Conservation (phyloP, 2,888 invertebrate species). For the Leptinotarsa tumamoca region DNA sequence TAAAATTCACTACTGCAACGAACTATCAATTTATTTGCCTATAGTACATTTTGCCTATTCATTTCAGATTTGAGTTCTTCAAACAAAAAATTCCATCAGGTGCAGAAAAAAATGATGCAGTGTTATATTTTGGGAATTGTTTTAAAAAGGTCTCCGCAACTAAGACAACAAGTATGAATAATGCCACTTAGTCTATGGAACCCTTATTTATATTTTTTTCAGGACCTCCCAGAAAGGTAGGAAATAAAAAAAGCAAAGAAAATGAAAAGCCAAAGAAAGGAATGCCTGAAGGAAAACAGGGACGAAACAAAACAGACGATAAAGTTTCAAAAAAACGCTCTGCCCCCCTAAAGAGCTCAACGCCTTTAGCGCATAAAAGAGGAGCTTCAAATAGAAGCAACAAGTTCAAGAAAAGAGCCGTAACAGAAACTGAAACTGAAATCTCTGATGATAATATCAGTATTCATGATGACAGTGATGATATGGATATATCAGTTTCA, state of each 20-base stretch:
- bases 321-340: neutral
- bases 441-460: conserved; percentile 29
- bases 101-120: conserved; percentile 34
- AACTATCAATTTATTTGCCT: neutral
- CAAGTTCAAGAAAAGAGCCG: neutral
- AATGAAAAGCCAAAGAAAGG: neutral
- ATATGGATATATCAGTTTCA: conserved; percentile 27
- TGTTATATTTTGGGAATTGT: conserved; percentile 29
- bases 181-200: neutral
- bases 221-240: neutral
- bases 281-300: neutral
- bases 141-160: conserved; percentile 20
- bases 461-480: conserved; percentile 39
- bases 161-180: conserved; percentile 3
- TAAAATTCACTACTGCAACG: neutral
- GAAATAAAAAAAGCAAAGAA: neutral
- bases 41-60: neutral
- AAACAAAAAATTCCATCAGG: conserved; percentile 27
- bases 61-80: conserved; percentile 30
- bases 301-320: neutral
- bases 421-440: conserved; percentile 25
- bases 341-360: neutral
- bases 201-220: neutral
- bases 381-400: neutral
- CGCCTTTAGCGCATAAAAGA: neutral